Percentiles rank a stretch among this genome's conserved stretches.
phyloP scores from a whole-genome alignment of 1,140 invertebrate genomes.

The Sesamia nonagrioides region DNA sequence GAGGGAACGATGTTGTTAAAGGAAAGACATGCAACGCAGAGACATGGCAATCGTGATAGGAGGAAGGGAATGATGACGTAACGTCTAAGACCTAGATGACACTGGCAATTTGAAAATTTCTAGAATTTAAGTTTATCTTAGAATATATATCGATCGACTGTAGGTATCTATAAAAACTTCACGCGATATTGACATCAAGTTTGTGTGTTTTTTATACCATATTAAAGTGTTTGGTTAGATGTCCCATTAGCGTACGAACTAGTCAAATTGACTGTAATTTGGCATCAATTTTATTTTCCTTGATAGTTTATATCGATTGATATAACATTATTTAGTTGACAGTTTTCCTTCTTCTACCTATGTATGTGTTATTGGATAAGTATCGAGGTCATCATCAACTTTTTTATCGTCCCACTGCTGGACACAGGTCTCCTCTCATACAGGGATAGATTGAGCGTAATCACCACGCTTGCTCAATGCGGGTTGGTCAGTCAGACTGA shows the following conservation, averaged over 20 bases:
- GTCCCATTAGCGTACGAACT: slow-evolving; percentile 21
- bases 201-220: not conserved
- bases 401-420: too few species aligned
- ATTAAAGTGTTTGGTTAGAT: slow-evolving; percentile 23
- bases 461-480: too few species aligned
- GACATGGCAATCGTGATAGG: too few species aligned
- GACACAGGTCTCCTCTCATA: too few species aligned
- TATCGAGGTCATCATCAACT: too few species aligned
- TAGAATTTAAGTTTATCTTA: slow-evolving; percentile 15
- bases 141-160: not conserved
- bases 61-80: too few species aligned
- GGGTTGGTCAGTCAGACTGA: too few species aligned
- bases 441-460: too few species aligned
- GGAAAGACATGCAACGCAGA: too few species aligned
- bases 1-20: too few species aligned
- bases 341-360: not conserved
- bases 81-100: not conserved
- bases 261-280: slow-evolving; percentile 12
- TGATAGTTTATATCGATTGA: not conserved
- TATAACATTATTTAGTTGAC: not conserved
- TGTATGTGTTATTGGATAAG: too few species aligned
- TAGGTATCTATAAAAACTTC: slow-evolving; percentile 15
- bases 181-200: slow-evolving; percentile 32
- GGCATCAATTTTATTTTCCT: not conserved
- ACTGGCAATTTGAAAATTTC: slow-evolving; percentile 12